phyloP scores from a whole-genome alignment of 2,113 vertebrate genomes.

The Periophthalmodon schlosseri region DNA sequence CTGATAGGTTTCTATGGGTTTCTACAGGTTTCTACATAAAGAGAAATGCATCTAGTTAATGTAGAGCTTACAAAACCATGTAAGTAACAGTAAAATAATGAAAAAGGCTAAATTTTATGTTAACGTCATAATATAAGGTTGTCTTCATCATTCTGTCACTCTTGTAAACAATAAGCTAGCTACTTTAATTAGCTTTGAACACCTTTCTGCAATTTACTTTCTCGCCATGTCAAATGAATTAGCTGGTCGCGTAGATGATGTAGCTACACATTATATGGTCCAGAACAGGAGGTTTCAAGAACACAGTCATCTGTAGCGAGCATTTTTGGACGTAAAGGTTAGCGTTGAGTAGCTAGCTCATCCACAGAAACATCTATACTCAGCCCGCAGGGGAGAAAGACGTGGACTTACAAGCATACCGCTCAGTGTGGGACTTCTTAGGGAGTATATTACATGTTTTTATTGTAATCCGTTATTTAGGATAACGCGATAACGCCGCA shows the following conservation, averaged over 20 bases:
- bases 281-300: not conserved
- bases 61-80: not conserved
- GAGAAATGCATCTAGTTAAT: not conserved
- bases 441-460: constrained; percentile 13
- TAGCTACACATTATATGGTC: not conserved
- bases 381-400: constrained; percentile 20
- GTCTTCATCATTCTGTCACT: not conserved
- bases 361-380: constrained; percentile 3
- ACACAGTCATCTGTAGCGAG: constrained; percentile 24
- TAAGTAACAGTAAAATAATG: not conserved
- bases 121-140: not conserved
- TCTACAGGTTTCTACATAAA: constrained; percentile 18
- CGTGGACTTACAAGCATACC: constrained; percentile 54
- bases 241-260: not conserved
- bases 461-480: not conserved
- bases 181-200: not conserved
- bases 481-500: not conserved
- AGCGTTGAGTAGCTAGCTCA: constrained; percentile 41
- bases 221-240: not conserved
- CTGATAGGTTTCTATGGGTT: constrained; percentile 8
- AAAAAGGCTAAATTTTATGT: not conserved
- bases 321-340: constrained; percentile 23
- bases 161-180: constrained; percentile 1
- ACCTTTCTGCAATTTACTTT: not conserved
- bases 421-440: constrained; percentile 5